Evolutionary conservation across 2,797 vertebrate genomes (phyloP).

Genomic region (Balearica regulorum): DNA sequence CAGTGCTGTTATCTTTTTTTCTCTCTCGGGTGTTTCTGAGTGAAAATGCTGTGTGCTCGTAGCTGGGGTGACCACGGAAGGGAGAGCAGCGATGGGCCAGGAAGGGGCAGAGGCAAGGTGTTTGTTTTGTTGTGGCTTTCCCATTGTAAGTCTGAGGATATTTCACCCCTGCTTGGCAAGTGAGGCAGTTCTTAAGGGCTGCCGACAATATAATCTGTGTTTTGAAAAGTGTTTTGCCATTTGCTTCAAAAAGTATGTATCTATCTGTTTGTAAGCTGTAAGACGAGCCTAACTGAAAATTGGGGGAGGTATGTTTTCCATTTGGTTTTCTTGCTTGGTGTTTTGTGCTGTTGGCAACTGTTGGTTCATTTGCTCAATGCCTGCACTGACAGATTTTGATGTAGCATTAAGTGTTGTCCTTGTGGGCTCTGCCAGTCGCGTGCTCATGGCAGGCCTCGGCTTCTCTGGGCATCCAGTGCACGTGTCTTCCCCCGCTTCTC

Average conservation of each 20-base stretch:
- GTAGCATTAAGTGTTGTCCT: accelerated
- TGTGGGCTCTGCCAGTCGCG: background rate
- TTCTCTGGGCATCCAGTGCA: accelerated
- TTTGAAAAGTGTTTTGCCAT: background rate
- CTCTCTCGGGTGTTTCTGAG: background rate
- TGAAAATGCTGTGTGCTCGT: background rate
- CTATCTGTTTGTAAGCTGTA: background rate
- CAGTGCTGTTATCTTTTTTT: background rate
- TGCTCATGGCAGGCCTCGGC: background rate
- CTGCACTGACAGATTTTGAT: accelerated
- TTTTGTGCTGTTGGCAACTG: background rate
- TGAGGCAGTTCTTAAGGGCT: background rate
- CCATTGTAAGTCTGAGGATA: background rate
- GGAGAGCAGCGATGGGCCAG: background rate
- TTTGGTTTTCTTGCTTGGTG: background rate
- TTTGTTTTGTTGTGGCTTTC: background rate
- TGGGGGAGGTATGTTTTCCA: background rate
- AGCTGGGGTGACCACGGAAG: background rate
- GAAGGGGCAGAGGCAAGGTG: background rate
- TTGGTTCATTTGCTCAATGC: background rate
- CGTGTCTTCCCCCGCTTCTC: accelerated
- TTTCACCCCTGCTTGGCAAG: background rate
- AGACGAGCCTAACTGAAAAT: background rate
- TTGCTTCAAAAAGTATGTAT: background rate
- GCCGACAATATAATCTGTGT: background rate